These are phyloP conservation scores for Drosophila melanogaster DNA, from an alignment of 1,140 invertebrate species.

Conservation along the genomic window Release_6_plus_ISO1_MT NT_033777.3:11341501-11342000, in stretches of 20 bases:
- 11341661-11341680: background rate
- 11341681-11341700: background rate
- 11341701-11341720: background rate
- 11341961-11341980: slow-evolving; percentile 66
- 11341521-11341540: slow-evolving; percentile 55
- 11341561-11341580: slow-evolving; percentile 84
- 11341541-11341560: slow-evolving; percentile 83
- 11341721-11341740: background rate
- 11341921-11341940: slow-evolving; percentile 5
- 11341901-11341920: background rate
- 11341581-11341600: slow-evolving; percentile 35
- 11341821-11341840: background rate
- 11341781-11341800: background rate
- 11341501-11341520: slow-evolving; percentile 29
- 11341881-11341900: too few relatives aligned
- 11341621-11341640: background rate
- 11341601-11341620: slow-evolving; percentile 11
- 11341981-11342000: slow-evolving; percentile 51
- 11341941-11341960: background rate
- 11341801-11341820: background rate
- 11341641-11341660: too few relatives aligned
- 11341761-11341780: slow-evolving; percentile 2
- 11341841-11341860: too few relatives aligned
- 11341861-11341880: too few relatives aligned
- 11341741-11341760: background rate